Percentiles rank a stretch among this genome's conserved stretches.
These are phyloP conservation scores for Dicaeum eximium DNA, from an alignment of 2,113 vertebrate species.

Conservation along the genomic window DNA sequence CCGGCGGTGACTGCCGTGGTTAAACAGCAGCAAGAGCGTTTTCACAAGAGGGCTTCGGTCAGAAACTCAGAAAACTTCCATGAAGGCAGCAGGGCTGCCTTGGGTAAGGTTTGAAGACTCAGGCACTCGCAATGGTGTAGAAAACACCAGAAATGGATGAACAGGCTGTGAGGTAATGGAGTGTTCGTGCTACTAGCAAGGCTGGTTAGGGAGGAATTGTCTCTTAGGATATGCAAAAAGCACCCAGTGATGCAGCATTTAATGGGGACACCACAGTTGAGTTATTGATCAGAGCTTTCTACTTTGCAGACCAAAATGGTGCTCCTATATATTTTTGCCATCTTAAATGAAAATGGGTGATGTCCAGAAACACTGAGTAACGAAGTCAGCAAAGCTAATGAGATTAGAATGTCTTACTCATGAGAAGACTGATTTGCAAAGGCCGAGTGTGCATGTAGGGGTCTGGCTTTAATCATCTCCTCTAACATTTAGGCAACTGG, in stretches of 20 bases:
- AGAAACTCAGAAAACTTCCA: neutral
- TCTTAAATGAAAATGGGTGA: neutral
- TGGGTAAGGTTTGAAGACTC: neutral
- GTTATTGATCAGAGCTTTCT: neutral
- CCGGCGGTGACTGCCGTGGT: neutral
- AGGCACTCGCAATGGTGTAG: rapidly evolving
- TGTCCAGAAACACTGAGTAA: neutral
- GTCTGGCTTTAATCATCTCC: neutral
- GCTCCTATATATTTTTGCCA: neutral
- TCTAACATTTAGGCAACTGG: neutral
- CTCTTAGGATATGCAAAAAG: neutral
- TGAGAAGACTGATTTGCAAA: neutral
- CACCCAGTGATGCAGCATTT: neutral
- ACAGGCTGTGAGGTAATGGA: neutral
- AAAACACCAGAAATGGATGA: neutral
- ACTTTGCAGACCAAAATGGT: neutral
- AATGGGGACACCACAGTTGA: neutral
- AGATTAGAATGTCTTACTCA: neutral
- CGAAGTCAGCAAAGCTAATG: neutral
- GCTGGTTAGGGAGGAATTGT: neutral
- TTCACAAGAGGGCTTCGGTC: neutral
- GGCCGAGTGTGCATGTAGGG: rapidly evolving
- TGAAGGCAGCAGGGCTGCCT: neutral
- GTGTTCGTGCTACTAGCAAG: neutral
- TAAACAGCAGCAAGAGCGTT: constrained; percentile 4